A percentile compares a stretch with the other conserved stretches of the same genome.
phyloP scores from a whole-genome alignment of 2,888 invertebrate genomes.

The Macaria liturata region DNA sequence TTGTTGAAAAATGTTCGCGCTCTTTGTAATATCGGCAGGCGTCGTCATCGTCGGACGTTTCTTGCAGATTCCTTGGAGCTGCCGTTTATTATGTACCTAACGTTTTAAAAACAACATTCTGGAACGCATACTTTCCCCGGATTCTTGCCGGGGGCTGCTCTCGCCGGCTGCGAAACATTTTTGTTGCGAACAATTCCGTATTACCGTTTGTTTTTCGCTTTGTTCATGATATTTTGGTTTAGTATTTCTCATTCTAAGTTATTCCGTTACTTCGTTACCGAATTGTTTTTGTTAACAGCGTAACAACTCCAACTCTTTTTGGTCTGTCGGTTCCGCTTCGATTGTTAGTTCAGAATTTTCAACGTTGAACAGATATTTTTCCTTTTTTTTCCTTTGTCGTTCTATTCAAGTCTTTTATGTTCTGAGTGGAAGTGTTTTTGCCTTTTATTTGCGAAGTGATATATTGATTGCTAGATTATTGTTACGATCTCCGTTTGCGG shows the following conservation, averaged over 20 bases:
- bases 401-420: constrained; percentile 23
- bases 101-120: constrained; percentile 46
- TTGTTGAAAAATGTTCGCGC: constrained; percentile 42
- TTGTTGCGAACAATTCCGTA: constrained; percentile 56
- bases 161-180: constrained; percentile 53
- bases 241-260: constrained; percentile 57
- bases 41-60: constrained; percentile 31
- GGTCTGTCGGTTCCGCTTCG: constrained; percentile 36
- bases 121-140: constrained; percentile 50
- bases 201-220: constrained; percentile 60
- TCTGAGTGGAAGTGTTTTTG: constrained; percentile 18
- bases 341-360: constrained; percentile 35
- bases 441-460: constrained; percentile 26
- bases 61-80: constrained; percentile 34
- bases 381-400: constrained; percentile 30
- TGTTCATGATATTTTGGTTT: constrained; percentile 64
- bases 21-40: constrained; percentile 34
- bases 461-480: constrained; percentile 26
- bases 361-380: constrained; percentile 34
- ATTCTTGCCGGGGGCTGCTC: constrained; percentile 48
- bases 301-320: constrained; percentile 47
- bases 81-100: constrained; percentile 39
- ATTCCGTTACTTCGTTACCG: constrained; percentile 59
- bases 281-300: constrained; percentile 63
- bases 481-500: constrained; percentile 15